Base-by-base conservation (phyloP, 2,113 vertebrate genomes). In the Ophthalmolycus amberensis region DNA sequence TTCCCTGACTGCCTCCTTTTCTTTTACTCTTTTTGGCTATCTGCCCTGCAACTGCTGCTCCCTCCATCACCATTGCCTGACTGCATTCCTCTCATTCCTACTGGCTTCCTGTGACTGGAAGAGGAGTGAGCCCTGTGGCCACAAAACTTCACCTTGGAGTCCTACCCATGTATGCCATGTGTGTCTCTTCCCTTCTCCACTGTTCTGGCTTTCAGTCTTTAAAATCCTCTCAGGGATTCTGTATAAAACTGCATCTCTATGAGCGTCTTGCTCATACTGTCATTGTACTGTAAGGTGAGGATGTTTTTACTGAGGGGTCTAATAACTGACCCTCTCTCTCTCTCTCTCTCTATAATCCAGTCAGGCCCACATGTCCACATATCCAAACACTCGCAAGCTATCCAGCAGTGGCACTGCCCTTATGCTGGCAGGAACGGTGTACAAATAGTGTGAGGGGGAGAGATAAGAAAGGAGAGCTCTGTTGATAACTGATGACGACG, bases 41-140 rank as follows among this genome's bases (percentile, higher is more conserved):
- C 76, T 91, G 90, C 91, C 88, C 56, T 78, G 80, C 86, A 85
- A 90, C 88, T 90, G 86, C 92, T 93, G 90, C 90, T 93, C 84
- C 88, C 80, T 91, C 88, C 89, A 92, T 93, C 91, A 92, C 78
- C 46, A 56, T 87, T 92, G 91, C 89, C 79, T 89, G 89, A 89
- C 92, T 90, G 91, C 93, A 94, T 94, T 93, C 94, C 59, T 91
- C 72, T 89, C 92, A 94, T 94, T 94, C 94, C 94, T 86, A 71
- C 80, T 77, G 75, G 87, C 91, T 94, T 94, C 93, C 92, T 94
- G 93, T 93, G 86, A 92, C 88, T 90, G 87, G 74, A 88, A 88
- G 83, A 89, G 42, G 15, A 89, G 85, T 54, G 71, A 89, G 82
- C 52, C 90, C 89, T 87, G 83, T 70, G 90, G 88, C 85, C 87